Base-by-base conservation (phyloP, 2,113 vertebrate species). In the Nicator chloris region DNA sequence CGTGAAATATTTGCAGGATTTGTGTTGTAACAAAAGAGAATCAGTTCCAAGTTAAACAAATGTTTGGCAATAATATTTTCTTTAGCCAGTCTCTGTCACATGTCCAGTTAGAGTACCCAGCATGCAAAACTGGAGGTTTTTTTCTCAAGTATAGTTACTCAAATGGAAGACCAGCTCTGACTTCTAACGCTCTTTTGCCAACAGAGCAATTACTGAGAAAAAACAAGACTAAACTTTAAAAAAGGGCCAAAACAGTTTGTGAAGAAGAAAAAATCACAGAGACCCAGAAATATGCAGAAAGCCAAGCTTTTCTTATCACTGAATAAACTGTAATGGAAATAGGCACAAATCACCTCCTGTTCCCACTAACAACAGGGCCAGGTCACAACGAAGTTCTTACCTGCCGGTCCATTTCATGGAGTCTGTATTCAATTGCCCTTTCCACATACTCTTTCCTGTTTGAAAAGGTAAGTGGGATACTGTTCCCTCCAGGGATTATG, bases 401-500 rank as follows among this genome's bases (percentile, higher is more conserved):
- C 98, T 98, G 98, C 18, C 98, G 97, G 96, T 98, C 98, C 96
- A 99, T 98, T 93, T 99, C 98, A 85, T 98, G 98, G 65, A 99
- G 98, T 77, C 98, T 97, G 92, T 98, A 99, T 65, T 99, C 98
- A 66, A 99, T 98, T 91, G 98, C 98, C 63, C 98, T 97, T 63
- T 99, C 98, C 90, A 99, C 98, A 37, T 99, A 99, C 44, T 98
- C 98, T 94, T 98, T 99, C 89, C 98, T 97, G 85, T 98, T 99
- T 91, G 98, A 98, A 97, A 98, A 99, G 40, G 98, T 98, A 93
- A 99, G 98, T 51, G 98, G 98, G 93, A 99, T 99, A 90, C 98
- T 99, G 96, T 98, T 99, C 93, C 98, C 98, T 93, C 98, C 98
- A 69, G 98, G 98, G 66, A 99, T 98, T 97, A 99, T 99, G 94